Evolutionary conservation across 2,113 vertebrate genomes (phyloP), one percentile per base, ranked within the genome.

Genomic region (Melanostigma gelatinosum): DNA sequence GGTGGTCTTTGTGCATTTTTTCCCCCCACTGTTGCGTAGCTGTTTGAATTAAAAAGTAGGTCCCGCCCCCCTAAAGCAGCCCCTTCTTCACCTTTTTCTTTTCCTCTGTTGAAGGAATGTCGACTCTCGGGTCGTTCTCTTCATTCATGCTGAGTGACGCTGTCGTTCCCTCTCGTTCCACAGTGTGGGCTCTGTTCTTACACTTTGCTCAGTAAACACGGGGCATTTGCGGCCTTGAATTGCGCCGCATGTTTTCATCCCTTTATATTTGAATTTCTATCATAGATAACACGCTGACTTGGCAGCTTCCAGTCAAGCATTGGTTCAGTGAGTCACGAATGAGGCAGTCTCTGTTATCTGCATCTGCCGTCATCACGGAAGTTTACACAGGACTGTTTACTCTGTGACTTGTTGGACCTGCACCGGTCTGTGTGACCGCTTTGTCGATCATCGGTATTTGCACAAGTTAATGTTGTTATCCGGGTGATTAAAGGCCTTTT

Each of bases 31-130:
- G 52, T 89, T 83, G 27, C 69, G 18, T 82, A 80, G 80, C 20
- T 3, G 61, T 50, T 65, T 50, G 40, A 75, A 77, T 55, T n/a
- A 60, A 70, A 80, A 91, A 90, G 77, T 89, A 83, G 86, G 85
- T 89, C 83, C 54, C 44, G 38, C 44, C 4, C 52, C 22, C 20
- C 22, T 54, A 38, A 60, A 67, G 22, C 64, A 65, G 34, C 46
- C 24, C n/a, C 34, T 34, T 20, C 42, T 3, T 38, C 36, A 38
- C 36, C 42, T 3, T 46, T 15, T 16, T 50, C 6, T 50, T 60
- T 55, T 12, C 58, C 13, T 80, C 24, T 79, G 67, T 29, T 42
- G 27, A 69, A 60, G 58, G 80, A 89, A 88, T 87, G 82, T 75
- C 60, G 60, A 67, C 83, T 80, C 68, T 75, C 71, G 5, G 40